Base-by-base conservation (phyloP, 2,113 vertebrate species). In the Bos indicus region DNA sequence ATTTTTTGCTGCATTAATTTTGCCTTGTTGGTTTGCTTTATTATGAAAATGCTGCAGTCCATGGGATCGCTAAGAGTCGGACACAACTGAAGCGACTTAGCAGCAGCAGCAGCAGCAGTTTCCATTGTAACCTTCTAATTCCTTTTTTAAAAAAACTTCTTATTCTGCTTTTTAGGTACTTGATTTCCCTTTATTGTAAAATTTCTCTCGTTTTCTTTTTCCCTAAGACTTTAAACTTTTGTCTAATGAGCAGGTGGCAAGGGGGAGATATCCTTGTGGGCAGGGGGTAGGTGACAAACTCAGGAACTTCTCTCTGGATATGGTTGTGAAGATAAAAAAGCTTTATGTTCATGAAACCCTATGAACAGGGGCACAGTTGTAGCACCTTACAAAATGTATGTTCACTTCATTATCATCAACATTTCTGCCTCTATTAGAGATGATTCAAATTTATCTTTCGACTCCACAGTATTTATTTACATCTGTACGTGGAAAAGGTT, bases 41-140 rank as follows among this genome's bases (percentile, higher is more conserved):
- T 36, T 82, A 64, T 43, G 48, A 83, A 92, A 40, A 21, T 25
- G 30, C 30, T 33, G 60, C 60, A 62, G 30, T 62, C 60, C 60
- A 30, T 30, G 13, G 28, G 26, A 13, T 30, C 0, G 0, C 28
- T 15, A 28, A 62, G 28, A 62, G 60, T 62, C 0, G 2, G 60
- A 62, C 28, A 30, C 13, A 0, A 62, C 60, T 62, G 28, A 62
- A 60, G 60, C 1, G 0, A 62, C 28, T 62, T 30, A 62, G 60
- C 60, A 62, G 28, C 51, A 48, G 48, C 48, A 48, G 48, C 48
- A 51, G 14, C 60, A 62, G 28, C 59, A 62, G 52, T 92, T 67
- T 92, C n/a, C 30, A 26, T 43, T 40, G 30, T 43, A 54, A 54
- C 11, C 25, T 43, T 64, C 16, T 40, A 52, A 91, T 64, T 78